Conservation (phyloP, 2,113 vertebrate species). For the Sinocyclocheilus anshuiensis region DNA sequence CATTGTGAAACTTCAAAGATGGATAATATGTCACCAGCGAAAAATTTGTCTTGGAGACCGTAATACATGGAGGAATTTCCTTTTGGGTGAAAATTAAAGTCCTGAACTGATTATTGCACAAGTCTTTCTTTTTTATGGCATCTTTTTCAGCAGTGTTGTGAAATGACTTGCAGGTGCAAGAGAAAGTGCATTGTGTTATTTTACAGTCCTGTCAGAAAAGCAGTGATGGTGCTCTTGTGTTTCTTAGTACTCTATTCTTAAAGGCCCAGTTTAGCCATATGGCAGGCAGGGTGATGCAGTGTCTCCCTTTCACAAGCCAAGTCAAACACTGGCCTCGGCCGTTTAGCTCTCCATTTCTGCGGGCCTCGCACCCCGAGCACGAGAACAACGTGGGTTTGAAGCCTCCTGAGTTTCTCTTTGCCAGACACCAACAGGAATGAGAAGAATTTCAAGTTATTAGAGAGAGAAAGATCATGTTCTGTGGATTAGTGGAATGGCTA, state of each 20-base stretch:
- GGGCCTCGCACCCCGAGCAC: slow-evolving; percentile 13
- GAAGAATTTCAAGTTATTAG: slow-evolving; percentile 56
- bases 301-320: slow-evolving; percentile 40
- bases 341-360: slow-evolving; percentile 25
- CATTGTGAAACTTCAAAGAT: slow-evolving; percentile 42
- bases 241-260: slow-evolving; percentile 50
- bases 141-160: slow-evolving; percentile 25
- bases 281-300: slow-evolving; percentile 40
- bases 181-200: slow-evolving; percentile 11
- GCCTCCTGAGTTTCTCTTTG: slow-evolving; percentile 40
- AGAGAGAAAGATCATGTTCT: slow-evolving; percentile 57
- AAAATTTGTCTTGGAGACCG: slow-evolving; percentile 41
- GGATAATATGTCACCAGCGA: slow-evolving; percentile 40
- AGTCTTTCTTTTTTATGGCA: slow-evolving; percentile 18
- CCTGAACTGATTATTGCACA: slow-evolving; percentile 42
- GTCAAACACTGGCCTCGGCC: slow-evolving; percentile 26
- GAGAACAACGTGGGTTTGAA: slow-evolving; percentile 52
- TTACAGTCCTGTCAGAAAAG: slow-evolving; percentile 34
- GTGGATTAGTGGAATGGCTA: slow-evolving; percentile 40
- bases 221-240: slow-evolving; percentile 38
- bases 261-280: slow-evolving; percentile 42
- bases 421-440: slow-evolving; percentile 53
- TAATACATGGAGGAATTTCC: slow-evolving; percentile 43
- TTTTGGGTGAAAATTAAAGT: slow-evolving; percentile 48
- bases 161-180: slow-evolving; percentile 52